phyloP scores from a whole-genome alignment of 2,113 vertebrate genomes.

The Naja naja region DNA sequence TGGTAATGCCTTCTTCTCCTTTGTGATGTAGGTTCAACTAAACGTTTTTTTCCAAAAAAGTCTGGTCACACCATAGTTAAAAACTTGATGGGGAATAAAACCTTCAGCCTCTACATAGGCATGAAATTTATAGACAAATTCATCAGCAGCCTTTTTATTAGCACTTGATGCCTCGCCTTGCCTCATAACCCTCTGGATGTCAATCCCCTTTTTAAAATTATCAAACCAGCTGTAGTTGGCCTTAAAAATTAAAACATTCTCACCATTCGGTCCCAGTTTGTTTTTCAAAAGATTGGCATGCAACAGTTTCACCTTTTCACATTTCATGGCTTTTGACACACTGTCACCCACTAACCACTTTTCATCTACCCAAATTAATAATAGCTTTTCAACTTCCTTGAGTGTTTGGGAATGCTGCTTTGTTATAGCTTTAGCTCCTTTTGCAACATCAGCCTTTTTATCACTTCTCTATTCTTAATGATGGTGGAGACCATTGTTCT shows the following conservation, averaged over 20 bases:
- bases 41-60: background rate
- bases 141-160: background rate
- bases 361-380: background rate
- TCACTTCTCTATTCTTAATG: too few relatives aligned
- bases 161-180: background rate
- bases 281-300: background rate
- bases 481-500: too few relatives aligned
- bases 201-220: background rate
- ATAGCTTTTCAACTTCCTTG: background rate
- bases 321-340: background rate
- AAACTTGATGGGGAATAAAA: background rate
- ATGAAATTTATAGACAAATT: constrained; percentile 6
- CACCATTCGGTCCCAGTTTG: background rate
- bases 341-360: background rate
- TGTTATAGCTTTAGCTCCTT: too few relatives aligned
- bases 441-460: too few relatives aligned
- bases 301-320: background rate
- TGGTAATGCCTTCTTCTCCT: background rate
- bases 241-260: background rate
- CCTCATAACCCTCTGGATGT: background rate
- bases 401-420: background rate
- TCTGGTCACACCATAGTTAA: background rate
- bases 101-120: background rate
- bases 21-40: background rate
- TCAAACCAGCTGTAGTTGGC: background rate